A percentile compares a stretch with the other conserved stretches of the same genome.
phyloP scores from a whole-genome alignment of 1,140 invertebrate genomes.

The Eumaeus atala region DNA sequence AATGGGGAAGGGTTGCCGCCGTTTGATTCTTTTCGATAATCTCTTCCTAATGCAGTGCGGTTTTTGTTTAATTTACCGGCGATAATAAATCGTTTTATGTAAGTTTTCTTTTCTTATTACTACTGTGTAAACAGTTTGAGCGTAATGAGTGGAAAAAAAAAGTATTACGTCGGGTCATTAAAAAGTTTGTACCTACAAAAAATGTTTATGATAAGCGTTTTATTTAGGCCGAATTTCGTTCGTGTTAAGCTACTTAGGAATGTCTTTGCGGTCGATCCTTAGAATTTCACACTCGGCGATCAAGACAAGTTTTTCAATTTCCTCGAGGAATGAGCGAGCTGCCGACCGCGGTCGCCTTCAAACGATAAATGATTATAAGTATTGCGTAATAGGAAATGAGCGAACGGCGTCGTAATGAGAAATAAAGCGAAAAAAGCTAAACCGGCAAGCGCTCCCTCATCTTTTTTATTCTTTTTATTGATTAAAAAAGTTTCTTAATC shows the following conservation, averaged over 20 bases:
- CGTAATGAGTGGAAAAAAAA: not conserved
- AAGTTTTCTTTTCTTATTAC: not conserved
- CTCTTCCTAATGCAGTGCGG: slow-evolving; percentile 50
- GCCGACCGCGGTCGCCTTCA: slow-evolving; percentile 43
- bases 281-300: slow-evolving; percentile 28
- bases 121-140: not conserved
- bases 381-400: slow-evolving; percentile 44
- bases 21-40: slow-evolving; percentile 63
- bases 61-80: slow-evolving; percentile 22
- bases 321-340: slow-evolving; percentile 29
- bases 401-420: slow-evolving; percentile 47
- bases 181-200: not conserved
- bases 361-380: slow-evolving; percentile 61
- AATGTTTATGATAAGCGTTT: not conserved
- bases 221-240: not conserved
- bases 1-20: slow-evolving; percentile 41
- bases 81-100: slow-evolving; percentile 2
- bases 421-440: slow-evolving; percentile 47
- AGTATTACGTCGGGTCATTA: not conserved
- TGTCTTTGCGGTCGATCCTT: slow-evolving; percentile 12
- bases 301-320: slow-evolving; percentile 64
- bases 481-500: slow-evolving; percentile 68
- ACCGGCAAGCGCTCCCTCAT: slow-evolving; percentile 26
- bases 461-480: slow-evolving; percentile 56
- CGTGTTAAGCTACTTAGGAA: slow-evolving; percentile 3